These are phyloP conservation scores for Pitta sordida DNA, from an alignment of 2,113 vertebrate genomes.

Conservation along the genomic window DNA sequence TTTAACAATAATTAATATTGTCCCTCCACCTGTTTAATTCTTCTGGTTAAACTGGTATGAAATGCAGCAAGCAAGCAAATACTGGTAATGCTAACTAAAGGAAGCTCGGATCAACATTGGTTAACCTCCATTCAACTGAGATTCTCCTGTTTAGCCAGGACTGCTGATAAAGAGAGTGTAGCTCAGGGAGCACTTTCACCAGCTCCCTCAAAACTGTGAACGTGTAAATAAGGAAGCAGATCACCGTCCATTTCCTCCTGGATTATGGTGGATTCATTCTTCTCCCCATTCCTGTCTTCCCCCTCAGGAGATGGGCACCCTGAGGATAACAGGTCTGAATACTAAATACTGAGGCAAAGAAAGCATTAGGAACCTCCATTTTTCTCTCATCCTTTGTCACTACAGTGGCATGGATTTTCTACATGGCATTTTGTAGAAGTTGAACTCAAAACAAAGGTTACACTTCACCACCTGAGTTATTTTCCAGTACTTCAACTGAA, in stretches of 20 bases:
- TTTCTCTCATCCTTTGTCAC: not conserved
- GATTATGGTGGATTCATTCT: not conserved
- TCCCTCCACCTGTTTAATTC: not conserved
- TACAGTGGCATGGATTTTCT: not conserved
- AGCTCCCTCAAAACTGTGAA: not conserved
- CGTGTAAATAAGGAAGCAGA: not conserved
- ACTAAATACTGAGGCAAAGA: not conserved
- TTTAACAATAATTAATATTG: not conserved
- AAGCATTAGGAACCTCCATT: not conserved
- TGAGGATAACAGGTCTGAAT: not conserved
- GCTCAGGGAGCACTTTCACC: not conserved
- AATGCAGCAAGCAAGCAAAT: not conserved
- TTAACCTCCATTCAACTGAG: not conserved
- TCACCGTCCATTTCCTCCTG: not conserved
- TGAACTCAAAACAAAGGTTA: not conserved
- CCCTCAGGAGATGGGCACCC: not conserved
- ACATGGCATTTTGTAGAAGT: not conserved
- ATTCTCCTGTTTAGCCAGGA: not conserved
- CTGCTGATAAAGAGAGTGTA: not conserved
- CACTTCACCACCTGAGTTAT: not conserved
- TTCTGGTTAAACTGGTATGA: not conserved
- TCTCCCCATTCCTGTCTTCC: not conserved
- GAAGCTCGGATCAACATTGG: not conserved
- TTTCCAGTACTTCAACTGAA: not conserved
- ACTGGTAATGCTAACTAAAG: not conserved